Evolutionary conservation across 2,113 vertebrate species (phyloP).

Genomic region (Petroica traversi): DNA sequence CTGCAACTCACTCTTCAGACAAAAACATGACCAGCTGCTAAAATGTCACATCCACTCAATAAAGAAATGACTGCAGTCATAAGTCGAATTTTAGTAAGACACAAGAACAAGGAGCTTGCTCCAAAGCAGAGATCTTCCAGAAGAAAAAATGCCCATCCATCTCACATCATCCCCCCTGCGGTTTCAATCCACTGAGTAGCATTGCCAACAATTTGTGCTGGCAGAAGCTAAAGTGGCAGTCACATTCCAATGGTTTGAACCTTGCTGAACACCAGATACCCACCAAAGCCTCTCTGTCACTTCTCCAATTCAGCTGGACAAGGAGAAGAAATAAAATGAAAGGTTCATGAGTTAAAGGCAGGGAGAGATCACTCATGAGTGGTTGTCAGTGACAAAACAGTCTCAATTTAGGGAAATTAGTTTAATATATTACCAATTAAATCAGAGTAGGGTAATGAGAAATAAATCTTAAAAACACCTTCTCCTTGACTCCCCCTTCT

Average conservation of each 20-base stretch:
- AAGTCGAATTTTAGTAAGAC: not conserved
- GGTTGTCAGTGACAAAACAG: not conserved
- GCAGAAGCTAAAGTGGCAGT: constrained; percentile 16
- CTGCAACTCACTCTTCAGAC: not conserved
- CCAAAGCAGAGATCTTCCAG: not conserved
- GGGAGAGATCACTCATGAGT: not conserved
- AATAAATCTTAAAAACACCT: not conserved
- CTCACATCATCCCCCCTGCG: not conserved
- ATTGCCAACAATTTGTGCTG: not conserved
- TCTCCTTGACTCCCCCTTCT: not conserved
- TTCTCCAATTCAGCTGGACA: not conserved
- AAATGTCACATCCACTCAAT: not conserved
- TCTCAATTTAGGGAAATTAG: not conserved
- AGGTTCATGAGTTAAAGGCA: not conserved
- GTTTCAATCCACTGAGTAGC: not conserved
- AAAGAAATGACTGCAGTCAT: not conserved
- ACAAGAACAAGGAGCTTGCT: not conserved
- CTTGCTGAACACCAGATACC: not conserved
- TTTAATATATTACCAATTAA: not conserved
- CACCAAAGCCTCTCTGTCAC: not conserved
- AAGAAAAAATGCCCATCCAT: not conserved
- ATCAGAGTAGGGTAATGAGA: not conserved
- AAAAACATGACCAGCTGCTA: not conserved
- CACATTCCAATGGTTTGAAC: not conserved
- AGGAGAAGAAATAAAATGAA: not conserved